Evolutionary conservation across 2,797 vertebrate genomes (phyloP).

Genomic region (Denticeps clupeoides): DNA sequence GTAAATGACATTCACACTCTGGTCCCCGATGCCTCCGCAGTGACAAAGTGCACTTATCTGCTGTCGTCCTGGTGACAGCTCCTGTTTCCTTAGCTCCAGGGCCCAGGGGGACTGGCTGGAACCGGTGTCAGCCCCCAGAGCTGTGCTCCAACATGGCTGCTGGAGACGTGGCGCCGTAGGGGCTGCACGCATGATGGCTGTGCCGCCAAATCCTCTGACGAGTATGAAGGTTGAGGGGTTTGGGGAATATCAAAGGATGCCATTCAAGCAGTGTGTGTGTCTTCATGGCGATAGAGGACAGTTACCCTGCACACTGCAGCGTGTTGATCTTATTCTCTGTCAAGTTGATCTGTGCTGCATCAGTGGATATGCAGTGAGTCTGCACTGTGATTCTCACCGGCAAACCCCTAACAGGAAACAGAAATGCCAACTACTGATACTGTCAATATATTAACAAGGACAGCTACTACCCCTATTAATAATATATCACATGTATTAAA

Average conservation of each 20-base stretch:
- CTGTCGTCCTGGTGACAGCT: neutral
- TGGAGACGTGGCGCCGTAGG: neutral
- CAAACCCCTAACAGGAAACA: too few species aligned
- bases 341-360: too few species aligned
- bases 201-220: neutral
- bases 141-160: neutral
- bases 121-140: neutral
- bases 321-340: too few species aligned
- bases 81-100: neutral
- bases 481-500: too few species aligned
- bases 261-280: neutral
- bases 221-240: neutral
- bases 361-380: too few species aligned
- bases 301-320: too few species aligned
- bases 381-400: too few species aligned
- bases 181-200: neutral
- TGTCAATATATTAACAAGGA: too few species aligned
- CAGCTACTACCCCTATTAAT: too few species aligned
- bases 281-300: too few species aligned
- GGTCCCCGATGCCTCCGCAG: neutral
- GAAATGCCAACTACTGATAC: too few species aligned
- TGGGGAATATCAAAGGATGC: neutral
- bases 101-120: neutral
- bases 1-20: neutral
- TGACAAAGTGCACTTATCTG: conserved; percentile 5